Percentiles rank a stretch among this genome's conserved stretches.
These are phyloP conservation scores for Myopa testacea DNA, from an alignment of 2,888 invertebrate species.

Conservation along the genomic window DNA sequence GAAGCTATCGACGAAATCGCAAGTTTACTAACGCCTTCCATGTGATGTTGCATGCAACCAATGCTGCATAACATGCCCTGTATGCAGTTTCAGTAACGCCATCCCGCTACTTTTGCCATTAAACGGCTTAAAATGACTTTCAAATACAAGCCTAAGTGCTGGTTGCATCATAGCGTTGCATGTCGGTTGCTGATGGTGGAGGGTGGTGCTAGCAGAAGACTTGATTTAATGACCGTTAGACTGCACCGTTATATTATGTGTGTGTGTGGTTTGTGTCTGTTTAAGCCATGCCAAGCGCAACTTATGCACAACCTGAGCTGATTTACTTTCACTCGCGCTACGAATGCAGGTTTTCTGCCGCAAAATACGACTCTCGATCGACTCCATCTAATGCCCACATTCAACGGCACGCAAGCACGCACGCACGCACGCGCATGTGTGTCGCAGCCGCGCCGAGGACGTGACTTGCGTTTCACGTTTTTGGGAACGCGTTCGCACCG, in stretches of 20 bases:
- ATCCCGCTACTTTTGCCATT: background rate
- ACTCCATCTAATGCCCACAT: slow-evolving; percentile 16
- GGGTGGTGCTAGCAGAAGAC: background rate
- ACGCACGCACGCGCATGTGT: slow-evolving; percentile 33
- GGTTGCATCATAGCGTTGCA: slow-evolving; percentile 33
- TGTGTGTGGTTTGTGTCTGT: background rate
- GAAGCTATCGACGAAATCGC: slow-evolving; percentile 3
- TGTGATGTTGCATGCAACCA: slow-evolving; percentile 18
- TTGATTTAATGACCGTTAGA: background rate
- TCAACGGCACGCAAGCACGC: slow-evolving; percentile 26
- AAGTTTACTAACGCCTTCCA: slow-evolving; percentile 28
- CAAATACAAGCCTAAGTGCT: background rate
- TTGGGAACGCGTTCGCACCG: background rate
- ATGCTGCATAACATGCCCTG: slow-evolving; percentile 15
- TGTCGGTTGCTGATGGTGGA: background rate
- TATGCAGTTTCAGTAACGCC: background rate
- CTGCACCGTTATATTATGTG: background rate
- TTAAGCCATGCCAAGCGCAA: background rate
- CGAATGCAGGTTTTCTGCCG: slow-evolving; percentile 19
- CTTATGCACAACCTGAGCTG: slow-evolving; percentile 40
- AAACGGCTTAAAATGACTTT: background rate
- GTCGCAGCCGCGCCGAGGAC: slow-evolving; percentile 1
- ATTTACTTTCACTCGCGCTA: slow-evolving; percentile 47
- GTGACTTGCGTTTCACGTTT: slow-evolving; percentile 2
- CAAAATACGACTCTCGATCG: background rate